Evolutionary conservation across 2,797 vertebrate genomes (phyloP), one percentile per base, ranked within the genome.

Genomic region (Argyrosomus regius): DNA sequence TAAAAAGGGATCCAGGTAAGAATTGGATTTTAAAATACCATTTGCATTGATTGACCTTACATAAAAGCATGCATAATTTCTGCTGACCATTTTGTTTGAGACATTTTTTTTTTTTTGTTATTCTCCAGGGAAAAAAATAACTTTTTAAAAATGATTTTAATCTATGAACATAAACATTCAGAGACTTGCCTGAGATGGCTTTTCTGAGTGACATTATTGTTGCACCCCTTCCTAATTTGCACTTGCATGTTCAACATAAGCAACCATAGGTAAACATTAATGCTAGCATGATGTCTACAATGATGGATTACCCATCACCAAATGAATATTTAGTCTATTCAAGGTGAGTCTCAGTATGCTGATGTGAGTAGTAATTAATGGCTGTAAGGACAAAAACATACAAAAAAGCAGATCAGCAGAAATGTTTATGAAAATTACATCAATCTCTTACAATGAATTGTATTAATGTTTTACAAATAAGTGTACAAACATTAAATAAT

Each of bases 21-120:
- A 73, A 72, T 49, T 49, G 0, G 18, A 24, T 54, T 53, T 17
- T 3, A 50, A 72, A 52, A 52, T 39, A n/a, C 0, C 0, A 72
- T 60, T 69, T 71, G 43, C 7, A 56, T 22, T 72, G 31, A 35
- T 22, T n/a, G 35, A 43, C 46, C 26, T 39, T 52, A 45, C n/a
- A 59, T 46, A 31, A 10, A 54, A 54, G 6, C 13, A 41, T 71
- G 28, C 20, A 63, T 28, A 2, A 22, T 28, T 59, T 53, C 58
- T 31, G 13, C 17, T 56, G 13, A 4, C 13, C 10, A 39, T 79
- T 61, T 61, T 53, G 7, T 9, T 39, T 43, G 26, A 22, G 20
- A 35, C 26, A 7, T 28, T 31, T n/a, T 31, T 35, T 7, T 9
- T 22, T 35, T 41, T 57, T 31, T 31, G 31, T 31, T 31, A 31